Evolutionary conservation across 2,113 vertebrate genomes (phyloP).

Genomic region (Gymnorhina tibicen): DNA sequence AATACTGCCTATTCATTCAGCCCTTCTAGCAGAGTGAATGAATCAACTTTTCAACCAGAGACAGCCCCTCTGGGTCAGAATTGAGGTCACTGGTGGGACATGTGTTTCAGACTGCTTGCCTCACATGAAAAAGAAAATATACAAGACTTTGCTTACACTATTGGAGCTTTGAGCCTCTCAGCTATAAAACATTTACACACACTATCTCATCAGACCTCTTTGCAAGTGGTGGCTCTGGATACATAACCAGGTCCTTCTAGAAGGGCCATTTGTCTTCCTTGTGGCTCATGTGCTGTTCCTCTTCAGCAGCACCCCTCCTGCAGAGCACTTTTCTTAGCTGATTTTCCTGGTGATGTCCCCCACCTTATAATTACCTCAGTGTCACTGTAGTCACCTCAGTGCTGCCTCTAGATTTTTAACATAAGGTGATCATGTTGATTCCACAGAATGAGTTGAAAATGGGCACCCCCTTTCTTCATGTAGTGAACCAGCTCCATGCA

Average conservation of each 20-base stretch:
- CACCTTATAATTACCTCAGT: background rate
- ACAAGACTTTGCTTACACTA: background rate
- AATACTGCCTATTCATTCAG: slow-evolving; percentile 54
- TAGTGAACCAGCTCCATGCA: background rate
- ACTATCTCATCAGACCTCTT: background rate
- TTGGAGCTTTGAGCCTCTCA: background rate
- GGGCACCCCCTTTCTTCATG: background rate
- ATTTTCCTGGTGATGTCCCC: background rate
- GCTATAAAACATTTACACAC: background rate
- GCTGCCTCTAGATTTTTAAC: background rate
- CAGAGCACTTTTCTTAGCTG: background rate
- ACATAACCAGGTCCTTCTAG: background rate
- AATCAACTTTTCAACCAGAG: slow-evolving; percentile 47
- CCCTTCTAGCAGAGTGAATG: slow-evolving; percentile 28
- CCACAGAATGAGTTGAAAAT: background rate
- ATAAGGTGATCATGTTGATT: background rate
- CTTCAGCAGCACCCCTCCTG: background rate
- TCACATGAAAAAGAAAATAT: slow-evolving; percentile 9
- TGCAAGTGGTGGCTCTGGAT: background rate
- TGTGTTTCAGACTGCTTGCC: slow-evolving; percentile 5
- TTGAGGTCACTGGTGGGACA: slow-evolving; percentile 7
- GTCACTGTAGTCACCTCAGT: background rate
- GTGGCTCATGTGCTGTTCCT: background rate
- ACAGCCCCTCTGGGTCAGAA: slow-evolving; percentile 53
- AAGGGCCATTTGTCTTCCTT: background rate